These are phyloP conservation scores for Drosophila tanythrix DNA, from an alignment of 2,888 invertebrate species.

Conservation along the genomic window DNA sequence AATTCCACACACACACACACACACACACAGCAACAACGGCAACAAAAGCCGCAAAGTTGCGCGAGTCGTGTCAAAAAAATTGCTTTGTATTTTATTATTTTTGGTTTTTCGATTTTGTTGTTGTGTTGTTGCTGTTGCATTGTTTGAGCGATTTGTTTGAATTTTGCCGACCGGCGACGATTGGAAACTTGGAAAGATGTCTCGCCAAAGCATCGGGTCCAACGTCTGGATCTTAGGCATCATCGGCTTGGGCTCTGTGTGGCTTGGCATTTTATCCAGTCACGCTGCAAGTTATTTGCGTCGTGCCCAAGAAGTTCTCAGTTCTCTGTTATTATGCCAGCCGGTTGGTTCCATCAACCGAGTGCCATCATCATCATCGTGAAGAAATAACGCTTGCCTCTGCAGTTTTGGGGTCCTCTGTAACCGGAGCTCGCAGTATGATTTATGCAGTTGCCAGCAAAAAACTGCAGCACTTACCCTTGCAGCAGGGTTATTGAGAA, in stretches of 20 bases:
- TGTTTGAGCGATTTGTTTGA: slow-evolving; percentile 80
- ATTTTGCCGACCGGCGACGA: slow-evolving; percentile 71
- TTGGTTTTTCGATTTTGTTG: slow-evolving; percentile 32
- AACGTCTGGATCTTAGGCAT: slow-evolving; percentile 5
- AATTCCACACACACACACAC: slow-evolving; percentile 10
- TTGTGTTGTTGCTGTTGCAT: slow-evolving; percentile 50
- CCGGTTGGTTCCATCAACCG: slow-evolving; percentile 74
- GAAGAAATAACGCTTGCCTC: slow-evolving; percentile 36
- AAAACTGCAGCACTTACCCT: slow-evolving; percentile 40
- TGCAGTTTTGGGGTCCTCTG: slow-evolving; percentile 56
- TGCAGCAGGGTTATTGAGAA: slow-evolving; percentile 22
- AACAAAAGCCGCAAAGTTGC: slow-evolving; percentile 58
- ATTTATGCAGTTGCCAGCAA: slow-evolving; percentile 69
- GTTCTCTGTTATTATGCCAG: slow-evolving; percentile 76
- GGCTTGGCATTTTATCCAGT: slow-evolving; percentile 76
- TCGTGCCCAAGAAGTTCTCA: slow-evolving; percentile 53
- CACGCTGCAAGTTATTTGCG: slow-evolving; percentile 80
- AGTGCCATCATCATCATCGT: slow-evolving; percentile 30
- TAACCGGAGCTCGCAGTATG: slow-evolving; percentile 66
- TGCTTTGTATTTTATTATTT: slow-evolving; percentile 49
- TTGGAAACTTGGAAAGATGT: slow-evolving; percentile 68
- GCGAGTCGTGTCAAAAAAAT: slow-evolving; percentile 72
- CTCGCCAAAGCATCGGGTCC: slow-evolving; percentile 46
- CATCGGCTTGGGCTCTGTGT: slow-evolving; percentile 43
- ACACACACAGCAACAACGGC: slow-evolving; percentile 13